Conservation (phyloP, 2,797 vertebrate genomes). For the Sebastes oblongus region DNA sequence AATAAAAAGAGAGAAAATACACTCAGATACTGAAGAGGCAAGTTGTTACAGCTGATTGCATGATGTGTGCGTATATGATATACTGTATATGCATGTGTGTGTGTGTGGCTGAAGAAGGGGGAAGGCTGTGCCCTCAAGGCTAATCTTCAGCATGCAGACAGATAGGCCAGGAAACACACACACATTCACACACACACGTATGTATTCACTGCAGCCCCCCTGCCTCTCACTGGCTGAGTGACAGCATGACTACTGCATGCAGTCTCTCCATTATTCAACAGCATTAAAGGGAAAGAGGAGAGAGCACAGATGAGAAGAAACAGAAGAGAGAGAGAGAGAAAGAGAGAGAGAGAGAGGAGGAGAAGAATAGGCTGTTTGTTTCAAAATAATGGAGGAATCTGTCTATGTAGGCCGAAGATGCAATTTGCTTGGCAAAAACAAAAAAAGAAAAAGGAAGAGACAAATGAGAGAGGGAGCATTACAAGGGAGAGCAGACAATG, state of each 20-base stretch:
- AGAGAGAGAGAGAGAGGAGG: constrained; percentile 10
- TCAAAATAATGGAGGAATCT: constrained; percentile 55
- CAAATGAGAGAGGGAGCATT: constrained; percentile 31
- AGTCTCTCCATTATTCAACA: constrained; percentile 80
- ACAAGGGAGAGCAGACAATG: constrained; percentile 29
- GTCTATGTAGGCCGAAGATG: constrained; percentile 46
- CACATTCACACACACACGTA: constrained; percentile 46
- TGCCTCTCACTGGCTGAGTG: constrained; percentile 71
- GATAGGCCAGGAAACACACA: constrained; percentile 27
- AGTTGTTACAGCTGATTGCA: constrained; percentile 61
- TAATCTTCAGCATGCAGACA: constrained; percentile 65
- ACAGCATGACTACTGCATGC: constrained; percentile 77
- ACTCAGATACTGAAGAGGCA: not conserved
- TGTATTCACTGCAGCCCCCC: constrained; percentile 67
- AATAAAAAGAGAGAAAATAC: constrained; percentile 14
- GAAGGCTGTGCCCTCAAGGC: constrained; percentile 51
- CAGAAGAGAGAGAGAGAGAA: not conserved
- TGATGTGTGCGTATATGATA: constrained; percentile 15
- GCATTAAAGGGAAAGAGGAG: constrained; percentile 65
- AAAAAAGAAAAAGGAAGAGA: constrained; percentile 5
- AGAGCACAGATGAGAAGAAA: constrained; percentile 62
- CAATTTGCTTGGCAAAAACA: constrained; percentile 34
- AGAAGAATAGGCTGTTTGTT: constrained; percentile 58
- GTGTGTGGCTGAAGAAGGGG: constrained; percentile 12
- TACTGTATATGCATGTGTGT: not conserved